Base-by-base conservation (phyloP, 2,113 vertebrate species). In the Uropsilus gracilis region DNA sequence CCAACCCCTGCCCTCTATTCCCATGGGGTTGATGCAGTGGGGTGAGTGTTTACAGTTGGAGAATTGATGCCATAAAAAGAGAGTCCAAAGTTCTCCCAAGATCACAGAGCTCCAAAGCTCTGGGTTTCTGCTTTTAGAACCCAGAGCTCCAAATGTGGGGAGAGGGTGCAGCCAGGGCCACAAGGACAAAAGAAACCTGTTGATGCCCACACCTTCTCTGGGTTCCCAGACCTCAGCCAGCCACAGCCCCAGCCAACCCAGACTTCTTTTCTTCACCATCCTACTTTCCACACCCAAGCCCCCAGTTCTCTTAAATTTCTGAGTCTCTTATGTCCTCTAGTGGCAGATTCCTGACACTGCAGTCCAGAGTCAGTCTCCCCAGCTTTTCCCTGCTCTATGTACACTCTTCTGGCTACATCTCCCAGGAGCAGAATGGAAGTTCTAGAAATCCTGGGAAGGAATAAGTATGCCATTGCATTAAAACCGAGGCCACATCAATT, bases 11-110 rank as follows among this genome's bases (percentile, higher is more conserved):
- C 89, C 44, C 86, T 91, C 73, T 50, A 57, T 50, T 73, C 86
- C 71, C 83, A 6, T 76, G 34, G 80, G 46, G 32, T 28, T 89
- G 61, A 86, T 77, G 50, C 69, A 39, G 32, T 32, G 10, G 16
- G 44, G 87, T 66, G 3, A n/a, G 28, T 95, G 88, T 96, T 97
- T 94, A 93, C 78, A 89, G 37, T 78, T 80, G 69, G 82, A 94
- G 80, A 97, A 95, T 89, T 95, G 94, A 94, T 68, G 95, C 94
- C 93, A 95, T 95, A 90, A 96, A 96, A 94, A 86, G 91, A 81
- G 81, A 96, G 96, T 94, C 92, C 96, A 94, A 95, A 96, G 97
- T 97, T 86, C 97, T 90, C 18, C 46, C 28, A 46, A 66, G 90
- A 50, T 92, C 72, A 89, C 88, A 90, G 80, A 94, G 61, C 94